Conservation (phyloP, 2,797 vertebrate species). For the Melanotaenia maccullochi region DNA sequence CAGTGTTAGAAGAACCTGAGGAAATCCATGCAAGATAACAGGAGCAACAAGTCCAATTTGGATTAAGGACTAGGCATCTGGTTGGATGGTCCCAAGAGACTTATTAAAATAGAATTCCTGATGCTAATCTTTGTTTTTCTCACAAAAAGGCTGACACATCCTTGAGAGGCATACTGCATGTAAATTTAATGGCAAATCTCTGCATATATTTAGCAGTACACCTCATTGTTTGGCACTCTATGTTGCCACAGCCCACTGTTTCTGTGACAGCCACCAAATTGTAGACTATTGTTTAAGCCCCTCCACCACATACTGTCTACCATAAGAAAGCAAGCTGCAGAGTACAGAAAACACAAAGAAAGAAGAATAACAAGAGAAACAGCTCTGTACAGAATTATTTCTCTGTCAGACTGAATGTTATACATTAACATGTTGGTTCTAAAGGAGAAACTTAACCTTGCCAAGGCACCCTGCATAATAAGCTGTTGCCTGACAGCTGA, state of each 20-base stretch:
- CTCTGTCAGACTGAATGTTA: slow-evolving; percentile 15
- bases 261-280: slow-evolving; percentile 52
- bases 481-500: slow-evolving; percentile 7
- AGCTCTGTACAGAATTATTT: slow-evolving; percentile 15
- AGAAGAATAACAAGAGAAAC: slow-evolving; percentile 19
- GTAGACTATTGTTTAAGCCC: slow-evolving; percentile 45
- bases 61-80: slow-evolving; percentile 74
- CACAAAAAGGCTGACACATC: slow-evolving; percentile 74
- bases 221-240: slow-evolving; percentile 65
- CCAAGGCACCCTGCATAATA: background rate
- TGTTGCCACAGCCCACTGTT: slow-evolving; percentile 52
- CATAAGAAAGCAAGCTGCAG: slow-evolving; percentile 7
- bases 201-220: slow-evolving; percentile 69
- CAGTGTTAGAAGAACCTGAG: slow-evolving; percentile 53
- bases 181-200: slow-evolving; percentile 79
- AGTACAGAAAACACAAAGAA: slow-evolving; percentile 10
- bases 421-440: slow-evolving; percentile 12
- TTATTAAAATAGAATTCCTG: slow-evolving; percentile 83
- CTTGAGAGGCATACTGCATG: slow-evolving; percentile 74
- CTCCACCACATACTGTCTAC: slow-evolving; percentile 8
- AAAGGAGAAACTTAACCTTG: slow-evolving; percentile 10
- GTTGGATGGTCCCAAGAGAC: slow-evolving; percentile 73
- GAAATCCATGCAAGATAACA: slow-evolving; percentile 37
- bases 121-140: slow-evolving; percentile 82
- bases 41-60: slow-evolving; percentile 74